Conservation (phyloP, 2,888 invertebrate genomes). For the Penaeus monodon region DNA sequence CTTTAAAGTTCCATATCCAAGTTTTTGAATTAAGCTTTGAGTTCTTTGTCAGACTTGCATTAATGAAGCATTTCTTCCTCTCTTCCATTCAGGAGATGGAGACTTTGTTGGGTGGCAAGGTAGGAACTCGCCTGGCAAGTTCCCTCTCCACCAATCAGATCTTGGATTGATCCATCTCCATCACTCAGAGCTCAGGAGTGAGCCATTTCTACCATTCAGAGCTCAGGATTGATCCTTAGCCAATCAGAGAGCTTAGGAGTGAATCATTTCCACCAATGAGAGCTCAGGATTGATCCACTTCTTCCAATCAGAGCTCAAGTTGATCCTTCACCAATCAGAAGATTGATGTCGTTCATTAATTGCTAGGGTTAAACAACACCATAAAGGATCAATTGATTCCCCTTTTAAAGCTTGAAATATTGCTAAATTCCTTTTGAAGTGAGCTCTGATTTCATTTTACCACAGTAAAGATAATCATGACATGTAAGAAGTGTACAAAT, state of each 20-base stretch:
- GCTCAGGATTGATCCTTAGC: constrained; percentile 51
- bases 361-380: constrained; percentile 18
- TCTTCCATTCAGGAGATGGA: constrained; percentile 67
- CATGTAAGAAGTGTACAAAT: no score
- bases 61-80: constrained; percentile 63
- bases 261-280: constrained; percentile 52
- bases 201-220: constrained; percentile 54
- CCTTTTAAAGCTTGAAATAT: background rate
- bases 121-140: constrained; percentile 66
- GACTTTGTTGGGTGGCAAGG: constrained; percentile 69
- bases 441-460: constrained; percentile 48
- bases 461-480: no score
- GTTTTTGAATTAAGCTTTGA: constrained; percentile 51
- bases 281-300: constrained; percentile 54
- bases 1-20: constrained; percentile 20
- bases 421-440: constrained; percentile 16
- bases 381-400: constrained; percentile 29
- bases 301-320: constrained; percentile 47
- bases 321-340: constrained; percentile 32
- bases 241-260: constrained; percentile 48
- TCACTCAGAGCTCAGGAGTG: constrained; percentile 62
- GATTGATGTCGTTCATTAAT: constrained; percentile 8
- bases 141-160: constrained; percentile 62
- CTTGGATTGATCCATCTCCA: constrained; percentile 63
- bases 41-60: constrained; percentile 53